A percentile compares a stretch with the other conserved stretches of the same genome.
These are phyloP conservation scores for Papilio machaon DNA, from an alignment of 1,140 invertebrate species.

Conservation along the genomic window DNA sequence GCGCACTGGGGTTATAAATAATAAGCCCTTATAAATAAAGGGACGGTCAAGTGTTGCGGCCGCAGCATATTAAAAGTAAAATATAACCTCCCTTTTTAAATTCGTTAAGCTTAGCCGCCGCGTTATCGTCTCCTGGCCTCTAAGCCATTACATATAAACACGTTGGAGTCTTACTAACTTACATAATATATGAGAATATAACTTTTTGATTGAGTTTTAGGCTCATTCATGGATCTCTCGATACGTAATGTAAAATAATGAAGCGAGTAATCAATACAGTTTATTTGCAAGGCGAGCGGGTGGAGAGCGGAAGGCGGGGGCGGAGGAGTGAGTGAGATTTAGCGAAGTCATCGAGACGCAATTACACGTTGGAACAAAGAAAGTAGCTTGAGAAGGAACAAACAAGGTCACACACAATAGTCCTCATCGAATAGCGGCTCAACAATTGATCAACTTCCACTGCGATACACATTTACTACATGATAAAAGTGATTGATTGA, in stretches of 20 bases:
- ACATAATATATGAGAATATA: neutral
- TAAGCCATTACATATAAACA: neutral
- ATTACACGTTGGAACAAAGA: conserved; percentile 23
- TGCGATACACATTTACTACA: neutral
- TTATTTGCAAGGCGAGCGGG: neutral
- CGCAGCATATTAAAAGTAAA: conserved; percentile 24
- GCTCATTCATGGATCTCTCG: neutral
- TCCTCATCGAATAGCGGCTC: neutral
- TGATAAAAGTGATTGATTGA: neutral
- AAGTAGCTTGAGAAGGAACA: neutral
- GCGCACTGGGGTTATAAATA: conserved; percentile 20
- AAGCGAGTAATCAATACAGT: conserved; percentile 13
- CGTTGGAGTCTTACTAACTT: neutral
- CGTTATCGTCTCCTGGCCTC: neutral
- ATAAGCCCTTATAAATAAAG: conserved; percentile 25
- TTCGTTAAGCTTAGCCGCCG: neutral
- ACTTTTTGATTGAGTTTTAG: neutral
- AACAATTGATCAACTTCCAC: conserved; percentile 5
- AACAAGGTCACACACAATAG: conserved; percentile 15
- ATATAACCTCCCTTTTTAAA: conserved; percentile 20
- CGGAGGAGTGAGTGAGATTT: neutral
- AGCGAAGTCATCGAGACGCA: conserved; percentile 3
- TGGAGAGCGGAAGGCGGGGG: neutral
- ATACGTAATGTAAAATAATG: conserved; percentile 8
- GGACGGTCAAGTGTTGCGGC: conserved; percentile 20